Base-by-base conservation (phyloP, 53 echinoderm and acorn worm genomes). In the Paracentrotus lividus region DNA sequence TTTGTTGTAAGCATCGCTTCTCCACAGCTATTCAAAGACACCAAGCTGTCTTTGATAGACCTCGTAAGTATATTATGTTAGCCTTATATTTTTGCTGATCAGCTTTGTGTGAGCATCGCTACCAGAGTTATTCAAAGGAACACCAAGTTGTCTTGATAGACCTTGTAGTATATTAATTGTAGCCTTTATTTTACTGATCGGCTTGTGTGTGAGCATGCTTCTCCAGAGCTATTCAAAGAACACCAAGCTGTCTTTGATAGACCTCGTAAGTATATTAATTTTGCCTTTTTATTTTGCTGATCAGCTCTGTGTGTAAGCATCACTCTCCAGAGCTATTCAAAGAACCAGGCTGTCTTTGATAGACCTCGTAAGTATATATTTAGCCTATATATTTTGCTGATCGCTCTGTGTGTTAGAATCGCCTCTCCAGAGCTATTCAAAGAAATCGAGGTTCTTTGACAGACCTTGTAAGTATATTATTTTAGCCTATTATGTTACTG, bases 361-460 rank as follows among this genome's bases (percentile, higher is more conserved):
- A 93, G 96, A 76, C 98, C 98, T 58, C 88, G 98, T 98, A 94
- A 98, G 98, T 93, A n/a, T n/a, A n/a, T n/a, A n/a, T n/a, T n/a
- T n/a, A n/a, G n/a, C n/a, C n/a, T n/a, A n/a, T n/a, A n/a, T n/a
- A n/a, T n/a, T n/a, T n/a, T n/a, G n/a, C n/a, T n/a, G n/a, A n/a
- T n/a, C n/a, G n/a, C n/a, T n/a, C n/a, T n/a, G n/a, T n/a, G n/a
- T n/a, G n/a, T n/a, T n/a, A n/a, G n/a, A n/a, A n/a, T n/a, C n/a
- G n/a, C n/a, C n/a, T n/a, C n/a, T n/a, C n/a, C n/a, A n/a, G n/a
- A n/a, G n/a, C n/a, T n/a, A n/a, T n/a, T n/a, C n/a, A n/a, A n/a
- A n/a, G n/a, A n/a, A n/a, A n/a, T n/a, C n/a, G n/a, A n/a, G n/a
- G n/a, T n/a, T n/a, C n/a, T n/a, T n/a, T n/a, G n/a, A n/a, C n/a